Evolutionary conservation across 2,797 vertebrate genomes (phyloP).

Genomic region (Poeciliopsis gracilis): DNA sequence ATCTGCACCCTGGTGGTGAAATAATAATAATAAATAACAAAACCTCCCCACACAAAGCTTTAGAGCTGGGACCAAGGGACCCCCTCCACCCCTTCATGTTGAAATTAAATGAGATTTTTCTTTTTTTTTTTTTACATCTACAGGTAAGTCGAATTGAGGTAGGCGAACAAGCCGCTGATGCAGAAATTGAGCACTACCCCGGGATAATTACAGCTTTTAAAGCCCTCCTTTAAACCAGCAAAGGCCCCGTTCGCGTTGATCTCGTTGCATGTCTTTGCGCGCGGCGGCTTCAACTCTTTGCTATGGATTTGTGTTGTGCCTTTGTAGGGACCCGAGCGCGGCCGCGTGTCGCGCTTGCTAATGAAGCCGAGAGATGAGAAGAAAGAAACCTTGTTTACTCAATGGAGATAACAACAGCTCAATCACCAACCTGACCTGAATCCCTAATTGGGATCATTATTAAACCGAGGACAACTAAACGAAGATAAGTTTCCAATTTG

Average conservation of each 20-base stretch:
- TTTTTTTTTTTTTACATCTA: conserved; percentile 1
- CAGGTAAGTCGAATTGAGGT: conserved; percentile 15
- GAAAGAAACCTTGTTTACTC: conserved; percentile 78
- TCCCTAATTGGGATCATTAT: conserved; percentile 78
- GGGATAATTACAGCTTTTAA: conserved; percentile 34
- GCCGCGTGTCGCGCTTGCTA: conserved; percentile 68
- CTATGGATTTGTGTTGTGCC: conserved; percentile 58
- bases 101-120: conserved; percentile 15
- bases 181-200: conserved; percentile 18
- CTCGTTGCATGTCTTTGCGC: conserved; percentile 21
- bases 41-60: background rate
- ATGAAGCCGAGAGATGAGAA: conserved; percentile 67
- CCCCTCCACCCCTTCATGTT: conserved; percentile 14
- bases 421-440: conserved; percentile 75
- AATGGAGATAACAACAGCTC: conserved; percentile 77
- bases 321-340: conserved; percentile 47
- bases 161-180: conserved; percentile 29
- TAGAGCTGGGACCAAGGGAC: background rate
- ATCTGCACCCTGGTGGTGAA: background rate
- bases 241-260: conserved; percentile 9
- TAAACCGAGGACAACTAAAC: conserved; percentile 62
- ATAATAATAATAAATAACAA: background rate
- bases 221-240: conserved; percentile 32
- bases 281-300: conserved; percentile 43
- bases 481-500: conserved; percentile 72